phyloP scores from a whole-genome alignment of 2,797 vertebrate genomes.

The Neosilurus hyrtlii region DNA sequence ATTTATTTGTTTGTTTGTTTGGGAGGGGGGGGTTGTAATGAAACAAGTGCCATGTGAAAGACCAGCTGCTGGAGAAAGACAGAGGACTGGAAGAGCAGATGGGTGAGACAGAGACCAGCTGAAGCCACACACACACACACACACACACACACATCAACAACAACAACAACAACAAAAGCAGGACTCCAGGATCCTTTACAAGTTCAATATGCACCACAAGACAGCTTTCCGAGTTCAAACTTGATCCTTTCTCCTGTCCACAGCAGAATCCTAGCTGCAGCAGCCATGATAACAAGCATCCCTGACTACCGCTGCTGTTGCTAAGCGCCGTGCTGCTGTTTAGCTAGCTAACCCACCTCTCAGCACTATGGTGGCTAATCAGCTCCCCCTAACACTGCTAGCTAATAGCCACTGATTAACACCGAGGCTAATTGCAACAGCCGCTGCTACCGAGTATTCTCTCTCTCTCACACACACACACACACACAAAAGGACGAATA shows the following conservation, averaged over 20 bases:
- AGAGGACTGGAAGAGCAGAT: constrained; percentile 5
- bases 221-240: neutral
- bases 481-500: neutral
- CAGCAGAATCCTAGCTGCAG: constrained; percentile 4
- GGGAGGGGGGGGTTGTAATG: neutral
- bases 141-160: neutral
- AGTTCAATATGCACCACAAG: constrained; percentile 11
- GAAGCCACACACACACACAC: neutral
- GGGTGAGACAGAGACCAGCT: constrained; percentile 10
- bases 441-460: neutral
- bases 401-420: constrained; percentile 42
- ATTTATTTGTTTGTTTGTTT: neutral
- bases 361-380: constrained; percentile 23
- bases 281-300: constrained; percentile 21
- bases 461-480: too few relatives aligned
- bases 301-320: neutral
- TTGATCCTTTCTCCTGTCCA: neutral
- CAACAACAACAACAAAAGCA: constrained; percentile 18
- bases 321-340: constrained; percentile 14
- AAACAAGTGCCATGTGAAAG: constrained; percentile 12
- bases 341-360: constrained; percentile 36
- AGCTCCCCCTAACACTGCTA: constrained; percentile 30
- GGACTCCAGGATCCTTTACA: constrained; percentile 9
- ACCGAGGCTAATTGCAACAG: constrained; percentile 39
- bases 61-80: constrained; percentile 5